Percentiles rank a stretch among this genome's conserved stretches.
Evolutionary conservation across 1,140 invertebrate genomes (phyloP).

Genomic region (Lasaia peninsularis): DNA sequence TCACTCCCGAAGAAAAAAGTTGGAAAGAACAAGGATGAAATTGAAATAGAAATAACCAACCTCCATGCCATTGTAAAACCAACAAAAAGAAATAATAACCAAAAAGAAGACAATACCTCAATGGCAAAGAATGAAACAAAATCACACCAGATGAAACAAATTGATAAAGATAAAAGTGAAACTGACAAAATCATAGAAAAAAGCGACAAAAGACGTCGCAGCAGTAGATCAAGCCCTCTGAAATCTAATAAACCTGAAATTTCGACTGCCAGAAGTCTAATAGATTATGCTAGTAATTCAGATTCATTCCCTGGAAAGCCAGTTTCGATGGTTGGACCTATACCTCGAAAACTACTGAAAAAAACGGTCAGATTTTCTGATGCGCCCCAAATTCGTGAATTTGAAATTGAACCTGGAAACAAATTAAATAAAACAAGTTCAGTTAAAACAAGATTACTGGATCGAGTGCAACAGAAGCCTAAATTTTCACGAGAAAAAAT

Average conservation of each 20-base stretch:
- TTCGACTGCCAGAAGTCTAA: neutral
- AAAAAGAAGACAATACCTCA: neutral
- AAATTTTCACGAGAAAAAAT: slow-evolving; percentile 55
- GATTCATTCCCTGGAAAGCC: slow-evolving; percentile 17
- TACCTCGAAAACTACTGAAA: slow-evolving; percentile 4
- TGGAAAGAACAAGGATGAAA: slow-evolving; percentile 24
- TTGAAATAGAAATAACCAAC: no score
- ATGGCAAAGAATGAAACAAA: slow-evolving; percentile 25
- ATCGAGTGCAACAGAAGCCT: slow-evolving; percentile 34
- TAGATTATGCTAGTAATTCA: neutral
- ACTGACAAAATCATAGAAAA: neutral
- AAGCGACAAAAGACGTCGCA: neutral
- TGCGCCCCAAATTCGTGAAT: slow-evolving; percentile 37
- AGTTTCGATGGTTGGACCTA: slow-evolving; percentile 11
- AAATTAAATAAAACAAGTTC: slow-evolving; percentile 54
- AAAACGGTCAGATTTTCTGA: slow-evolving; percentile 37
- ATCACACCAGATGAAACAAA: slow-evolving; percentile 13
- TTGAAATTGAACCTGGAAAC: slow-evolving; percentile 61
- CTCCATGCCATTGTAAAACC: slow-evolving; percentile 31
- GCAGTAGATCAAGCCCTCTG: neutral
- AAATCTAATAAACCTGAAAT: slow-evolving; percentile 19
- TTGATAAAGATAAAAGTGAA: slow-evolving; percentile 23
- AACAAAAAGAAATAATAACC: slow-evolving; percentile 16
- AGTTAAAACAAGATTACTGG: slow-evolving; percentile 45
- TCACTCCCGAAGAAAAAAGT: slow-evolving; percentile 10